Evolutionary conservation across 2,113 vertebrate genomes (phyloP).

Genomic region (Accipiter virgatus): DNA sequence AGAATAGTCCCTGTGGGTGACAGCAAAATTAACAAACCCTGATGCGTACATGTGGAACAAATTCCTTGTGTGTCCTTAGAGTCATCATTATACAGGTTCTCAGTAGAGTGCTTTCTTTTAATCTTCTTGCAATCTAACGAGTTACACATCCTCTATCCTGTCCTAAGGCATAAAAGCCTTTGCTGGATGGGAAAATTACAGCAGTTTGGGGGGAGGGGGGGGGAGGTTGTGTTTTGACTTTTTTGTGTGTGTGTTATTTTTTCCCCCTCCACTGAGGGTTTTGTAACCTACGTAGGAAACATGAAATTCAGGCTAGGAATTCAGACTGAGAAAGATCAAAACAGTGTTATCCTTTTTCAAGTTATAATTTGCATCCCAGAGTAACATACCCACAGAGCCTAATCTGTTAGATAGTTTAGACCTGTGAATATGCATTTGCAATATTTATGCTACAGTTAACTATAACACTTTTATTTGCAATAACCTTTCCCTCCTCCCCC

Average conservation of each 20-base stretch:
- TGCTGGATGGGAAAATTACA: background rate
- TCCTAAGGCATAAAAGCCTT: background rate
- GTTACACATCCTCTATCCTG: background rate
- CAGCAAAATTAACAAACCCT: constrained; percentile 46
- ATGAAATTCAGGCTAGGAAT: background rate
- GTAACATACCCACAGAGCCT: background rate
- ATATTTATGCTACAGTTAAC: background rate
- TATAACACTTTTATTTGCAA: background rate
- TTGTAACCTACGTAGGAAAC: background rate
- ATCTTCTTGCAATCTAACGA: constrained; percentile 32
- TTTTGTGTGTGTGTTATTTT: background rate
- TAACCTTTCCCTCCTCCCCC: background rate
- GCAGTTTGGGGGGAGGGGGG: background rate
- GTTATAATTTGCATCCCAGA: background rate
- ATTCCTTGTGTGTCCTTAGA: constrained; percentile 25
- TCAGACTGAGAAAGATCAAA: background rate
- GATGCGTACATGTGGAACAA: constrained; percentile 25
- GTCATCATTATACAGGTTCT: constrained; percentile 29
- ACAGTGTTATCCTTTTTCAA: background rate
- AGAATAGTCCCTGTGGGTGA: constrained; percentile 13
- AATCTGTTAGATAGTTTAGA: background rate
- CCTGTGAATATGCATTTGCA: background rate
- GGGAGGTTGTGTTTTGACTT: background rate
- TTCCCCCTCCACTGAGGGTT: background rate
- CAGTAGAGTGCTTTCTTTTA: background rate